Base-by-base conservation (phyloP, 2,888 invertebrate genomes). In the Drosophila fulvimacula region DNA sequence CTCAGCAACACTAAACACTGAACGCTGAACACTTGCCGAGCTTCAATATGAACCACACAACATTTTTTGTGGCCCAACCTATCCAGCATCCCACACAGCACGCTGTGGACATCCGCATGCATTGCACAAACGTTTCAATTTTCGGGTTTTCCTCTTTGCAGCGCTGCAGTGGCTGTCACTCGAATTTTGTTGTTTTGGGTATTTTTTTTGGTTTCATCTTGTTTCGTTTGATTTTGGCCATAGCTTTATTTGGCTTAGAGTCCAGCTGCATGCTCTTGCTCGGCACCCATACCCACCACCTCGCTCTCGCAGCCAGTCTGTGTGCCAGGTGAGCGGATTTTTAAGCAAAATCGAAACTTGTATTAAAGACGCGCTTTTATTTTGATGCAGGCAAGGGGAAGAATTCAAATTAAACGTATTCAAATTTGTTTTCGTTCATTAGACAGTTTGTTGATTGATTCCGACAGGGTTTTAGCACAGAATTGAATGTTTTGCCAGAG, bases 211-310 rank as follows among this genome's bases (percentile, higher is more conserved):
- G 53, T 59, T 67, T 57, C 59, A 52, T 52, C 65, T 65, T 67
- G 61, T 75, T 68, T 81, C 55, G 66, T 85, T 82, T 70, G 78
- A 86, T 80, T 82, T 88, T 64, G 69, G 62, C 55, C 63, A 44
- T 60, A 63, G 83, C 78, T 80, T 85, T 82, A 80, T 76, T 82
- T 76, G 81, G 88, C 83, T 86, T 74, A 71, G 61, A 60, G 41
- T 51, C 58, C 46, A 41, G 48, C 34, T 68, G 44, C 5, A n/a
- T 51, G 52, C 30, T 44, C 44, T 46, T 65, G 53, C 46, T 46
- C 17, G 15, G 19, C 17, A 19, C n/a, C 41, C 17, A 10, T 21
- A 11, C 48, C 6, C 30, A 6, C 11, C 2, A 5, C 34, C 21
- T n/a, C n/a, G 9, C 44, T 9, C n/a, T 5, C 32, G 32, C 9